Evolutionary conservation across 2,797 vertebrate species (phyloP).

Genomic region (Rhinichthys osculus): DNA sequence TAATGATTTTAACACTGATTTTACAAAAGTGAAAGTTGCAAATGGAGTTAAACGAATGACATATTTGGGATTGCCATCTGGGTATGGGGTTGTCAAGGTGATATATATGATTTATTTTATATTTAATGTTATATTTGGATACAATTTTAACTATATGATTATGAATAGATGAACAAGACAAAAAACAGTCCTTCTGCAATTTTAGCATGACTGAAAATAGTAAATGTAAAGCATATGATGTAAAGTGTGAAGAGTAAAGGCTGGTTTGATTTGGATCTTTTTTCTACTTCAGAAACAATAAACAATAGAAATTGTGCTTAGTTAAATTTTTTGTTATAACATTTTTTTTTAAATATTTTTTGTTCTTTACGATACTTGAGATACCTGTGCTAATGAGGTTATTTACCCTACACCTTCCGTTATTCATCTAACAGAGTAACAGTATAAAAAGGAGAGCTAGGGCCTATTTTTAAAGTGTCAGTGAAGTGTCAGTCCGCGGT

Average conservation of each 20-base stretch:
- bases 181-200: neutral
- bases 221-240: neutral
- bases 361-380: neutral
- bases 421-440: neutral
- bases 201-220: neutral
- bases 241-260: neutral
- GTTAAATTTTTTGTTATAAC: neutral
- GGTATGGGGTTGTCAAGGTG: neutral
- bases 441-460: neutral
- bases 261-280: neutral
- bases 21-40: neutral
- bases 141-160: neutral
- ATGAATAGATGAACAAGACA: neutral
- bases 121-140: neutral
- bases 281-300: neutral
- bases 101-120: neutral
- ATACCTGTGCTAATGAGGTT: neutral
- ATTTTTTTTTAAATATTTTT: no score
- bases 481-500: neutral
- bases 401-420: neutral
- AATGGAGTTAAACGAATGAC: neutral
- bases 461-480: neutral
- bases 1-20: neutral
- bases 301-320: slow-evolving; percentile 1
- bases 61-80: neutral